A percentile compares a stretch with the other conserved stretches of the same genome.
Evolutionary conservation across 1,140 invertebrate genomes (phyloP).

Genomic region (Apis florea): DNA sequence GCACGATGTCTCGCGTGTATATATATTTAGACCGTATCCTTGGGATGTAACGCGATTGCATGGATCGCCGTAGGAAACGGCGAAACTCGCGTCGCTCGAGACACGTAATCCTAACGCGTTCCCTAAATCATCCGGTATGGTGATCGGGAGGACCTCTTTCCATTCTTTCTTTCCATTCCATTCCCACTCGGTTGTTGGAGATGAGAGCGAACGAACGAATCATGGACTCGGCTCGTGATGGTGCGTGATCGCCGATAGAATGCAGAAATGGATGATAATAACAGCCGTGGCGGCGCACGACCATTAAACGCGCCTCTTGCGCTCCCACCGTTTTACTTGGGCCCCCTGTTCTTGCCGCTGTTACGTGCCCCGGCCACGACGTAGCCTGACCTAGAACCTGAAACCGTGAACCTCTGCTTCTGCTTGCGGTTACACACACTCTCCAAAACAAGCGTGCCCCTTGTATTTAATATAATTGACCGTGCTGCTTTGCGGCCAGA

Average conservation of each 20-base stretch:
- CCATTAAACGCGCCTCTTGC: slow-evolving; percentile 37
- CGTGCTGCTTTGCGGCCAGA: slow-evolving; percentile 1
- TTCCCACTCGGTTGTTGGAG: too few relatives aligned
- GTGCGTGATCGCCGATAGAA: slow-evolving; percentile 41
- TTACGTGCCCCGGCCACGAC: slow-evolving; percentile 45
- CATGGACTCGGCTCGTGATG: background rate
- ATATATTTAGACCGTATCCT: slow-evolving; percentile 64
- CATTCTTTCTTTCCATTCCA: too few relatives aligned
- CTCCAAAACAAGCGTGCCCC: slow-evolving; percentile 45
- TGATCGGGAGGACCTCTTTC: background rate
- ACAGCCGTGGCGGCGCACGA: slow-evolving; percentile 30
- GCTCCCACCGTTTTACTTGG: slow-evolving; percentile 45
- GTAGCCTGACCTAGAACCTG: slow-evolving; percentile 61
- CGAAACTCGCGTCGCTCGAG: background rate
- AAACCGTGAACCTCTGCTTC: slow-evolving; percentile 60
- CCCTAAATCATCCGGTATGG: slow-evolving; percentile 32
- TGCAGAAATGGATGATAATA: slow-evolving; percentile 53
- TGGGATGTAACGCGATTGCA: slow-evolving; percentile 46
- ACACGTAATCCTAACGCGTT: slow-evolving; percentile 38
- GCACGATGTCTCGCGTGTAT: slow-evolving; percentile 47
- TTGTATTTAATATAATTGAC: slow-evolving; percentile 20
- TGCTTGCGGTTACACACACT: slow-evolving; percentile 56
- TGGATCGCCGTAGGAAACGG: background rate
- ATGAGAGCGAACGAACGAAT: background rate
- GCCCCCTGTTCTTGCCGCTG: slow-evolving; percentile 45